A percentile compares a stretch with the other conserved stretches of the same genome.
These are phyloP conservation scores for Drosophila ezoana DNA, from an alignment of 2,888 invertebrate species.

Conservation along the genomic window DNA sequence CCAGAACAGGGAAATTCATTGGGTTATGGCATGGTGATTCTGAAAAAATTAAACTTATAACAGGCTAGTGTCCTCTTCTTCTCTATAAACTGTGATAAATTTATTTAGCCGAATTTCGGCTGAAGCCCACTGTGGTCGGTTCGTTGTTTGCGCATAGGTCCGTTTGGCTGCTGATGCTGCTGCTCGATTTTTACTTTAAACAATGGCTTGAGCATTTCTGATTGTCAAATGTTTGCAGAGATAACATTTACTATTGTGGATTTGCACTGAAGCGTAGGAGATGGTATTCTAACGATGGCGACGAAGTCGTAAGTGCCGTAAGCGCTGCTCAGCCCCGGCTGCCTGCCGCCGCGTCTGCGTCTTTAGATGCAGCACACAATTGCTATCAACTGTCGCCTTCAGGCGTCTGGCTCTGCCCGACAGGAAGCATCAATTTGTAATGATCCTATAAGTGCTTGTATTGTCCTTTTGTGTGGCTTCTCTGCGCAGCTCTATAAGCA, in stretches of 20 bases:
- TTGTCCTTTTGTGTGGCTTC: conserved; percentile 58
- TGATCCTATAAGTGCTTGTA: conserved; percentile 76
- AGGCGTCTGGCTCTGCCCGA: conserved; percentile 44
- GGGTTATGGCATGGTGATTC: too few species aligned
- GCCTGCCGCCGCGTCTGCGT: not conserved
- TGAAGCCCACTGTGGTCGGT: conserved; percentile 2
- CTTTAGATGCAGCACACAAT: conserved; percentile 43
- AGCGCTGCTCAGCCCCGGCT: conserved; percentile 34
- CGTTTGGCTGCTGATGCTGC: conserved; percentile 21
- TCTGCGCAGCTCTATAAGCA: conserved; percentile 57
- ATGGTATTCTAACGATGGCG: conserved; percentile 61
- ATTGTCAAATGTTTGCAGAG: conserved; percentile 80
- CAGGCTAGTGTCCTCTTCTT: too few species aligned
- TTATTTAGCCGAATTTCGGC: too few species aligned
- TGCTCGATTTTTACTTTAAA: conserved; percentile 79
- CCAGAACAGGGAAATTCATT: too few species aligned
- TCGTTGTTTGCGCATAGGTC: conserved; percentile 48
- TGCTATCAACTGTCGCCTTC: conserved; percentile 59
- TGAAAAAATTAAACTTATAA: too few species aligned
- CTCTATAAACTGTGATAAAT: too few species aligned
- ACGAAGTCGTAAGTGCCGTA: conserved; percentile 55
- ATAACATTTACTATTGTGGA: conserved; percentile 77
- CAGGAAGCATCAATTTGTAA: conserved; percentile 77
- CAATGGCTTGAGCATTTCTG: conserved; percentile 79
- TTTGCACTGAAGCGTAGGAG: conserved; percentile 65